Conservation (phyloP, 2,888 invertebrate genomes). For the Cyaniris semiargus region DNA sequence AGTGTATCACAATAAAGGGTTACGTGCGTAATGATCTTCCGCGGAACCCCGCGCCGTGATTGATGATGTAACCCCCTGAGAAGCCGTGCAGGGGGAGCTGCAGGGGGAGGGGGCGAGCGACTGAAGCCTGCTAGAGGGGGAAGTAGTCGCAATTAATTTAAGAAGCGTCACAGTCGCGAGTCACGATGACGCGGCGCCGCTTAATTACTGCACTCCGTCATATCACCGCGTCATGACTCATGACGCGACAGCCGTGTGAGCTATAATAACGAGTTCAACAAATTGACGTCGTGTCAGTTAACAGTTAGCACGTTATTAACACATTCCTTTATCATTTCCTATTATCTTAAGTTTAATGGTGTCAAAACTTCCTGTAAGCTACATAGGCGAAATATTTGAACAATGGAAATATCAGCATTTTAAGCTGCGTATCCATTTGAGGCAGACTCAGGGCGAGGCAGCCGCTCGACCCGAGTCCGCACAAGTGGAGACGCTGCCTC, state of each 20-base stretch:
- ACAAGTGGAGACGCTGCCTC: no score
- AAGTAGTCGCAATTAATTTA: constrained; percentile 1
- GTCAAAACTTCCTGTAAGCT: no score
- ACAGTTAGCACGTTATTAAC: neutral
- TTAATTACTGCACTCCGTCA: constrained; percentile 19
- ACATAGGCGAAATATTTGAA: no score
- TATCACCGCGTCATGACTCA: constrained; percentile 21
- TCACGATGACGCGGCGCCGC: constrained; percentile 3
- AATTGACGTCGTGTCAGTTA: neutral
- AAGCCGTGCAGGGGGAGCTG: neutral
- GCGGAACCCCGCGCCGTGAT: constrained; percentile 6
- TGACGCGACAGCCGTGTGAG: constrained; percentile 3
- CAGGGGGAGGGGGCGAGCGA: neutral
- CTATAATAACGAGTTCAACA: neutral
- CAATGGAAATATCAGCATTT: no score
- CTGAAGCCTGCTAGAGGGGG: neutral
- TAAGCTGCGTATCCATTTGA: no score
- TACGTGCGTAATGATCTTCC: constrained; percentile 18
- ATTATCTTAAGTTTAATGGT: neutral
- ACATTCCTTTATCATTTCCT: neutral
- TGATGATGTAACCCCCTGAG: neutral
- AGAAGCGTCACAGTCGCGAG: constrained; percentile 10
- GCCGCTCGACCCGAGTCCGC: no score
- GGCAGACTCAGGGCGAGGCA: no score
- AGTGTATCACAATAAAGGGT: constrained; percentile 17